Base-by-base conservation (phyloP, 2,113 vertebrate genomes). In the Bolborhynchus lineola region DNA sequence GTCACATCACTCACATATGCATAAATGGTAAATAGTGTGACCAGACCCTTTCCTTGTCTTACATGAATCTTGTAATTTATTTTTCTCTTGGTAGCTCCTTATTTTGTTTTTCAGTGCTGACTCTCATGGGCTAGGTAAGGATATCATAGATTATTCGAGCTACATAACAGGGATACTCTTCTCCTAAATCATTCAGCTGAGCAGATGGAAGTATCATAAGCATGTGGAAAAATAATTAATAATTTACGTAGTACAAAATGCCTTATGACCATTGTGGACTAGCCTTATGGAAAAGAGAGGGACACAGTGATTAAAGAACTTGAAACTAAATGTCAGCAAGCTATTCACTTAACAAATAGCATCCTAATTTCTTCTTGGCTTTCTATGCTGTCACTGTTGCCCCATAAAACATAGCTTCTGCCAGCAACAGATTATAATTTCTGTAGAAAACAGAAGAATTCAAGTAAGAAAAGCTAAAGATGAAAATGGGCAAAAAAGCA, bases 241-340 rank as follows among this genome's bases (percentile, higher is more conserved):
- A 89, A 85, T 96, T 97, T 95, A 88, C 68, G 21, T 78, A 95
- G 52, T 89, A 97, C 74, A 91, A 97, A 97, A 97, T 95, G 82
- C 49, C 87, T 97, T 55, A 50, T 76, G 39, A 88, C n/a, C 70
- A 90, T 57, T 95, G 28, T 78, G 65, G 77, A 87, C 70, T 42
- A 94, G 67, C 20, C 82, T 90, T 85, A 37, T 26, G 10, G 47
- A 95, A 96, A 93, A 90, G 50, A 90, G 78, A 93, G 14, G 86
- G 82, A 74, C 53, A 92, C 6, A 16, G 16, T 89, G 74, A 90
- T 63, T 93, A 88, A 64, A 90, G 46, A 76, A 69, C 68, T 59
- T 93, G 68, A 95, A 97, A 93, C 55, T 82, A 80, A 86, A 69
- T 37, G 81, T 82, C 55, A 86, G 75, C 70, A 84, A 86, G 35